Evolutionary conservation across 1,140 invertebrate genomes (phyloP).

Genomic region (Teleopsis dalmanni): DNA sequence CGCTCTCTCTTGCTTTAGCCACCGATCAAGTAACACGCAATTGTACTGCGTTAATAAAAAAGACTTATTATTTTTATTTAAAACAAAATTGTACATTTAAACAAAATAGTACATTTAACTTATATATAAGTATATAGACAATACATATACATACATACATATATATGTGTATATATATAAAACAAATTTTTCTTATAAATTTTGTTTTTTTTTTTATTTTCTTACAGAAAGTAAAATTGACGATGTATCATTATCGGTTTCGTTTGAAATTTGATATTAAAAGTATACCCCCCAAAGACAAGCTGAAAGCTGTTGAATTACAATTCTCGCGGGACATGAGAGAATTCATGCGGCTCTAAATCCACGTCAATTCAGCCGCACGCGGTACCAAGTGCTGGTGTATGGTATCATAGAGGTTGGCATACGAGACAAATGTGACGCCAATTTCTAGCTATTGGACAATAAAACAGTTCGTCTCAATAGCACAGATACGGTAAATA

Average conservation of each 20-base stretch:
- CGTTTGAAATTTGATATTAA: conserved; percentile 72
- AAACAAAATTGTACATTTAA: too few species aligned
- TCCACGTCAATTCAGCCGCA: conserved; percentile 29
- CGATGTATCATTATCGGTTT: conserved; percentile 57
- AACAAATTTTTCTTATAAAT: neutral
- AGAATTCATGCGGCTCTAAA: conserved; percentile 36
- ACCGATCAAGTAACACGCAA: too few species aligned
- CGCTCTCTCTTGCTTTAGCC: too few species aligned
- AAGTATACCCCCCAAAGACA: conserved; percentile 62
- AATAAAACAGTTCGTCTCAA: conserved; percentile 61
- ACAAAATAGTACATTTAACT: too few species aligned
- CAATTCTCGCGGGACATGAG: conserved; percentile 54
- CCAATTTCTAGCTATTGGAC: conserved; percentile 72
- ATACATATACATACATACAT: too few species aligned
- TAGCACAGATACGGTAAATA: conserved; percentile 52
- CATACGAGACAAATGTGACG: conserved; percentile 52
- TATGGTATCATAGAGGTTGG: conserved; percentile 78
- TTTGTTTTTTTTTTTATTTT: conserved; percentile 17
- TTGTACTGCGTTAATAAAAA: too few species aligned
- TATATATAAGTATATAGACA: too few species aligned
- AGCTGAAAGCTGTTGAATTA: conserved; percentile 73
- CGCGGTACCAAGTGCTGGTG: conserved; percentile 62
- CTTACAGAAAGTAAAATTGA: conserved; percentile 61
- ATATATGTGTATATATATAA: too few species aligned
- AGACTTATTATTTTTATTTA: too few species aligned